Base-by-base conservation (phyloP, 1,140 invertebrate species). In the Bradysia coprophila region DNA sequence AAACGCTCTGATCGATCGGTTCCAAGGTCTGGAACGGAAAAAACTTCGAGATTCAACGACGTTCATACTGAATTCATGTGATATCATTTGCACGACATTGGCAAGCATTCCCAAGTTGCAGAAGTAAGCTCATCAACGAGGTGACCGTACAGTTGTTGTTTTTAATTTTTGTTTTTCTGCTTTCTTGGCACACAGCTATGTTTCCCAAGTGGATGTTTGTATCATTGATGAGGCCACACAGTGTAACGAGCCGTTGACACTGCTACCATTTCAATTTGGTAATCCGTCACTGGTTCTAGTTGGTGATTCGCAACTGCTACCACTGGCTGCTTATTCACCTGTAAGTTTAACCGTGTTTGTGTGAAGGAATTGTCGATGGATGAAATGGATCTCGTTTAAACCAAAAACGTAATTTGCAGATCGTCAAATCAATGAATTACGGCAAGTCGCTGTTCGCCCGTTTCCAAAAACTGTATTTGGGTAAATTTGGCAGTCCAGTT, bases 211-310 rank as follows among this genome's bases (percentile, higher is more conserved):
- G 54, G 74, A 80, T 38, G 68, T 81, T 37, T 92, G 89, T 51
- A 87, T 95, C 24, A 72, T 94, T 23, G 90, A 96, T 58, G 90
- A 96, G 63, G 88, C 90, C 13, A 83, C 85, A 0, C 87, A 93
- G 50, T 78, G 77, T 47, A 75, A 75, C 18, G 89, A 94, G 59
- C 73, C 81, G 0, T 83, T 87, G 50, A 77, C 76, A 13, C 58
- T 93, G 20, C 71, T 87, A 40, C 88, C 90, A 0, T 61, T 94
- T 4, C 69, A 76, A 49, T 67, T 81, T 40, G 71, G 72, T 21
- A 68, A 88, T 8, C 68, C 69, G 9, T 77, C 72, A 43, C 64
- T 95, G 31, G 72, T 94, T 16, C 61, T 97, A 32, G 83, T 95
- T 19, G 91, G 92, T 0, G 91, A 96, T 65, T 79, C 80, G 4